phyloP scores from a whole-genome alignment of 2,797 vertebrate species.

The Sebastes oblongus region DNA sequence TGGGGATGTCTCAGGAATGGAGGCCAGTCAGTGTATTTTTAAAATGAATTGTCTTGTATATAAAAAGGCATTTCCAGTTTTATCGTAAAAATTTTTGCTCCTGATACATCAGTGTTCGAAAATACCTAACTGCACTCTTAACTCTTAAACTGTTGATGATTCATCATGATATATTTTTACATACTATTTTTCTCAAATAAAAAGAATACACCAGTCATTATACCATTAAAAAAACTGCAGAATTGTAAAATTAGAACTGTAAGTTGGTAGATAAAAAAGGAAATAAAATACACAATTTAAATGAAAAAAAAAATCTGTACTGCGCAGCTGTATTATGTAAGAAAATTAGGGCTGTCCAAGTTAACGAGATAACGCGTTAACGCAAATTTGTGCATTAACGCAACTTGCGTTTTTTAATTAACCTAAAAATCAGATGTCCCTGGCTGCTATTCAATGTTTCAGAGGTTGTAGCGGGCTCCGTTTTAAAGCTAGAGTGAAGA shows the following conservation, averaged over 20 bases:
- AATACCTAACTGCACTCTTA: neutral
- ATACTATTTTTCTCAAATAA: neutral
- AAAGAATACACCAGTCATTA: neutral
- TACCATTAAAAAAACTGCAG: neutral
- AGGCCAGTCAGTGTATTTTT: neutral
- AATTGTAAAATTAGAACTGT: too few species aligned
- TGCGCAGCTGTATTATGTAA: neutral
- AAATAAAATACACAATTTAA: neutral
- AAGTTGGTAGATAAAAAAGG: neutral
- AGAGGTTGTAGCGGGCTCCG: too few species aligned
- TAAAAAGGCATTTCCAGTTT: neutral
- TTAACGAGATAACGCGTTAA: too few species aligned
- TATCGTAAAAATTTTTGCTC: rapidly evolving
- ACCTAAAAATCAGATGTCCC: too few species aligned
- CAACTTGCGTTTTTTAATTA: too few species aligned
- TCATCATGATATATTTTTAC: neutral
- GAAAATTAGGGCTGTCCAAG: too few species aligned
- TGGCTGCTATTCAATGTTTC: too few species aligned
- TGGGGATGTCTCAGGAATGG: neutral
- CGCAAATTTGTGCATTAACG: too few species aligned
- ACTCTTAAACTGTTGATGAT: neutral
- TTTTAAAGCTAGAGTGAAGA: too few species aligned
- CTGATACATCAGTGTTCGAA: neutral
- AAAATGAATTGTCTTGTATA: neutral
- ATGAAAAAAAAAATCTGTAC: neutral